phyloP scores from a whole-genome alignment of 2,113 vertebrate genomes.

The Sander lucioperca region DNA sequence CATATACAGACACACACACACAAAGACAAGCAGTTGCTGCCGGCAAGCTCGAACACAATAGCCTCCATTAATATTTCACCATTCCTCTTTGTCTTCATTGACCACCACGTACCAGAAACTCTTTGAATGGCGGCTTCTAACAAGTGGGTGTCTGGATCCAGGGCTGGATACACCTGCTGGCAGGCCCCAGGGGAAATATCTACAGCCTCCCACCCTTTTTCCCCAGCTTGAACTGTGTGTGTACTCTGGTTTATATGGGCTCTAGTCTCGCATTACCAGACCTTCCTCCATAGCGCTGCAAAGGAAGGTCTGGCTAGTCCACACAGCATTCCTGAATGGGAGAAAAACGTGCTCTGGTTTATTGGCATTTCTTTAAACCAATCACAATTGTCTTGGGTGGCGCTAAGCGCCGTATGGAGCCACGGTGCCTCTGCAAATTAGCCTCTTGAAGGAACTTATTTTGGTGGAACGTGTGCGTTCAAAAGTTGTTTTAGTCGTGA shows the following conservation, averaged over 20 bases:
- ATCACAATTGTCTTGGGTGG: too few species aligned
- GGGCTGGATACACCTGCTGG: not conserved
- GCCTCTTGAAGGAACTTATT: too few species aligned
- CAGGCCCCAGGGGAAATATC: not conserved
- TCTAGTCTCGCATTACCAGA: too few species aligned
- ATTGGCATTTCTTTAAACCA: too few species aligned
- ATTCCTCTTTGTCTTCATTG: constrained; percentile 83
- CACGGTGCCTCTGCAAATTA: too few species aligned
- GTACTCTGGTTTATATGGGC: not conserved
- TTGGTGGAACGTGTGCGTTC: too few species aligned
- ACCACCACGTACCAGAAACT: constrained; percentile 83
- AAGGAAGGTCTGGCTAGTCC: too few species aligned
- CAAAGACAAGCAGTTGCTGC: constrained; percentile 84
- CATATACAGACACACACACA: constrained; percentile 13
- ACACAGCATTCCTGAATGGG: too few species aligned
- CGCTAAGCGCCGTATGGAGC: too few species aligned
- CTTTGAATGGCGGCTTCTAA: constrained; percentile 54
- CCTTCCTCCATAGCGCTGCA: too few species aligned
- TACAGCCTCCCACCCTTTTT: not conserved
- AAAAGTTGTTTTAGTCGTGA: too few species aligned
- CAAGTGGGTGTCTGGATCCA: constrained; percentile 11
- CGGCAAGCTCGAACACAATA: constrained; percentile 89
- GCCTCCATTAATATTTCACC: constrained; percentile 94
- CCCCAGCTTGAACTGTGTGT: not conserved
- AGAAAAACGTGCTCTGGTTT: too few species aligned